Percentiles rank a stretch among this genome's conserved stretches.
phyloP scores from a whole-genome alignment of 1,140 invertebrate genomes.

The Drosophila gunungcola region DNA sequence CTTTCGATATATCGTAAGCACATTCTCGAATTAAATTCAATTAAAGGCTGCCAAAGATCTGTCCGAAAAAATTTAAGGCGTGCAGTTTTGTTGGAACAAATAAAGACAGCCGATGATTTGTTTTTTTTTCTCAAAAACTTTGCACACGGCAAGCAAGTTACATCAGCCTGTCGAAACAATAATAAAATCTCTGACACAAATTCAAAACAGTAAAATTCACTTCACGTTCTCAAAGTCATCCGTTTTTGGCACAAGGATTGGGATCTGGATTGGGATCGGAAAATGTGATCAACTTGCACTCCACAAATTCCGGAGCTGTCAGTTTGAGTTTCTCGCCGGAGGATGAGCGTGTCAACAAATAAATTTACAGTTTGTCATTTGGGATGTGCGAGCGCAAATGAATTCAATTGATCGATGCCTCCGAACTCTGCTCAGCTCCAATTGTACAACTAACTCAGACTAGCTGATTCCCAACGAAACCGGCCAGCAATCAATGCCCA shows the following conservation, averaged over 20 bases:
- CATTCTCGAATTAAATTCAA: conserved; percentile 62
- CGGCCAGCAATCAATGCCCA: conserved; percentile 58
- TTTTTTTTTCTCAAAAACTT: conserved; percentile 43
- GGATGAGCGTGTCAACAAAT: conserved; percentile 56
- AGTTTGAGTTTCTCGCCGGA: conserved; percentile 22
- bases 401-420: conserved; percentile 64
- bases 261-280: conserved; percentile 11
- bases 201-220: conserved; percentile 16
- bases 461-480: conserved; percentile 76
- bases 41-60: conserved; percentile 63
- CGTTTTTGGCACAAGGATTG: conserved; percentile 30
- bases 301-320: conserved; percentile 30
- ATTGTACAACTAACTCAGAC: conserved; percentile 69
- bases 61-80: conserved; percentile 39
- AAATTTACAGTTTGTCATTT: conserved; percentile 62
- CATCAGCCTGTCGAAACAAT: conserved; percentile 47
- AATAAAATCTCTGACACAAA: conserved; percentile 22
- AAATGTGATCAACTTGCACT: conserved; percentile 27
- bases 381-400: conserved; percentile 40
- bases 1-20: conserved; percentile 19
- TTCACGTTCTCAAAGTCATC: conserved; percentile 32
- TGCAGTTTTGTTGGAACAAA: conserved; percentile 34
- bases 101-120: conserved; percentile 51
- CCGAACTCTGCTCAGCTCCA: conserved; percentile 37
- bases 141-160: conserved; percentile 57